Conservation (phyloP, 1,140 invertebrate species). For the Sminthurinus signatus region DNA sequence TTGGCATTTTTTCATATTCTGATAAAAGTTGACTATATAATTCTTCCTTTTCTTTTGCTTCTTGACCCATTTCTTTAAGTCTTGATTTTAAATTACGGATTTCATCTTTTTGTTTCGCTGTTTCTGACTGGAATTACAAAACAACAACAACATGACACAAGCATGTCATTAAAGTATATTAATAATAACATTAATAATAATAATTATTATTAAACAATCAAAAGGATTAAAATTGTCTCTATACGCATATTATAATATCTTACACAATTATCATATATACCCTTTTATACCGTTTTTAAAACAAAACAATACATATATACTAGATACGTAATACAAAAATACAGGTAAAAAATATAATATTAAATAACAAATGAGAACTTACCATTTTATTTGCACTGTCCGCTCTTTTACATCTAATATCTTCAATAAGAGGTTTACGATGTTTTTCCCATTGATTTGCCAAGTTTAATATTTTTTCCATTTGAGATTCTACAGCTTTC, state of each 20-base stretch:
- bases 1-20: conserved; percentile 63
- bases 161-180: too few species aligned
- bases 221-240: too few species aligned
- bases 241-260: too few species aligned
- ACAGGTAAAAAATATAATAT: conserved; percentile 18
- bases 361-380: too few species aligned
- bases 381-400: conserved; percentile 55
- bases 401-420: conserved; percentile 55
- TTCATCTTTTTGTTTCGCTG: conserved; percentile 49
- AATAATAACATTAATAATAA: too few species aligned
- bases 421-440: conserved; percentile 56
- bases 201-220: too few species aligned
- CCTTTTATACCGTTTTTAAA: too few species aligned
- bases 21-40: conserved; percentile 52
- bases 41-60: conserved; percentile 51
- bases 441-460: conserved; percentile 65
- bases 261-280: too few species aligned
- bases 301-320: too few species aligned
- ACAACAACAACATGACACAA: too few species aligned
- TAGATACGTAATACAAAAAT: conserved; percentile 17
- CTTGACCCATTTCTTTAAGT: conserved; percentile 50
- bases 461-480: conserved; percentile 55
- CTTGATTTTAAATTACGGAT: conserved; percentile 48
- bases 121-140: conserved; percentile 50
- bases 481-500: conserved; percentile 54